phyloP scores from a whole-genome alignment of 2,797 vertebrate species.

The Eulemur mongoz region DNA sequence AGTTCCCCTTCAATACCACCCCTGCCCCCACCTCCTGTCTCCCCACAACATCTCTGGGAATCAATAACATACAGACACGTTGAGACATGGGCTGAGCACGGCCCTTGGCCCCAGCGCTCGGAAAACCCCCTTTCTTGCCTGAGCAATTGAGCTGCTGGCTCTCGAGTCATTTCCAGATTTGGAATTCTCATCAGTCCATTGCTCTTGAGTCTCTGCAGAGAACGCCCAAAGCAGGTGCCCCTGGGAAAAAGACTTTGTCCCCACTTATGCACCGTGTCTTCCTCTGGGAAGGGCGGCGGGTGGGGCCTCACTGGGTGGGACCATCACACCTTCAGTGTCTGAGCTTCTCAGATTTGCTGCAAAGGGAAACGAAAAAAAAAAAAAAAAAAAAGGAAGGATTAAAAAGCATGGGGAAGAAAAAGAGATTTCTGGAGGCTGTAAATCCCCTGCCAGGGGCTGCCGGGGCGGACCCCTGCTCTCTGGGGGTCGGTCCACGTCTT shows the following conservation, averaged over 20 bases:
- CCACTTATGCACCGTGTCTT: neutral
- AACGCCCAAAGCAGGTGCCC: neutral
- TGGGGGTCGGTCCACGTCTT: neutral
- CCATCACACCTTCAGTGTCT: neutral
- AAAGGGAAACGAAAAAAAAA: neutral
- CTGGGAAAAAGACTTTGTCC: neutral
- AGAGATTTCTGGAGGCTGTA: neutral
- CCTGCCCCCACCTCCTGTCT: fast-evolving
- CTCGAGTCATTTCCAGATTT: constrained; percentile 16
- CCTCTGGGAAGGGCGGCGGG: neutral
- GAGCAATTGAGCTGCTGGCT: neutral
- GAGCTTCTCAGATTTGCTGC: neutral
- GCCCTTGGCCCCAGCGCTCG: neutral
- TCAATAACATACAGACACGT: neutral
- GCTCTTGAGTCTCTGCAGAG: constrained; percentile 30
- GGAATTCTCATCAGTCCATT: neutral
- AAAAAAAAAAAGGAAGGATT: neutral
- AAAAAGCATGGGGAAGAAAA: neutral
- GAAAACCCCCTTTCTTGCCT: neutral
- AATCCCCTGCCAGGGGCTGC: neutral
- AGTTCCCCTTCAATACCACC: neutral
- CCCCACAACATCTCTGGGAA: constrained; percentile 41
- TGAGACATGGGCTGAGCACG: neutral
- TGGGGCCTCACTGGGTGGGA: neutral
- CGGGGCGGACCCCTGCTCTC: neutral